Percentiles rank a stretch among this genome's conserved stretches.
These are phyloP conservation scores for Indicator indicator DNA, from an alignment of 2,113 vertebrate species.

Conservation along the genomic window DNA sequence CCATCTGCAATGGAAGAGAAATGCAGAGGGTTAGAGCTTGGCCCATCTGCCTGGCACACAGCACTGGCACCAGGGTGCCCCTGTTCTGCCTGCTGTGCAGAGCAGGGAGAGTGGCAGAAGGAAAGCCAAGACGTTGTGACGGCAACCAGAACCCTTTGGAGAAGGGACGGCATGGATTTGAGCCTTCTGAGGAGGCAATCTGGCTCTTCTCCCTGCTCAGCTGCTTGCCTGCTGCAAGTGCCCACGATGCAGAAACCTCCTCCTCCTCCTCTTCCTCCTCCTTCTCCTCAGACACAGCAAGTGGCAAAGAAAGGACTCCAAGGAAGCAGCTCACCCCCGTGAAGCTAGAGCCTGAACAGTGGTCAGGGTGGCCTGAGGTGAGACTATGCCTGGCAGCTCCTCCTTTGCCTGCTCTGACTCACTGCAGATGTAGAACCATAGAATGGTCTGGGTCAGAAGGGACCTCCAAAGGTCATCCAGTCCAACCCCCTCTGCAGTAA, in stretches of 20 bases:
- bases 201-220: neutral
- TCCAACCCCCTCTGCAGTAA: too few species aligned
- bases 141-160: neutral
- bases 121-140: neutral
- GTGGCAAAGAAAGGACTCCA: neutral
- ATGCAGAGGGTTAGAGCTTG: slow-evolving; percentile 21
- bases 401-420: neutral
- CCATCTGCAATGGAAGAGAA: slow-evolving; percentile 77
- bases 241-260: neutral
- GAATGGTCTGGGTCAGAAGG: too few species aligned
- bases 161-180: neutral
- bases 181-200: neutral
- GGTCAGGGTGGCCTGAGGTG: neutral
- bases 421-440: neutral
- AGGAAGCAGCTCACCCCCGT: neutral
- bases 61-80: neutral
- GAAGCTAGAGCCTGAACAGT: neutral
- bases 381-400: neutral
- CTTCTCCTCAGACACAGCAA: neutral
- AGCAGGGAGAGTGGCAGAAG: neutral
- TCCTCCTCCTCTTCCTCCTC: neutral
- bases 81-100: neutral
- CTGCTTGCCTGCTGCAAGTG: neutral
- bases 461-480: too few species aligned
- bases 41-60: neutral